Percentiles rank a stretch among this genome's conserved stretches.
These are phyloP conservation scores for Falco berigora DNA, from an alignment of 2,797 vertebrate genomes.

Conservation along the genomic window DNA sequence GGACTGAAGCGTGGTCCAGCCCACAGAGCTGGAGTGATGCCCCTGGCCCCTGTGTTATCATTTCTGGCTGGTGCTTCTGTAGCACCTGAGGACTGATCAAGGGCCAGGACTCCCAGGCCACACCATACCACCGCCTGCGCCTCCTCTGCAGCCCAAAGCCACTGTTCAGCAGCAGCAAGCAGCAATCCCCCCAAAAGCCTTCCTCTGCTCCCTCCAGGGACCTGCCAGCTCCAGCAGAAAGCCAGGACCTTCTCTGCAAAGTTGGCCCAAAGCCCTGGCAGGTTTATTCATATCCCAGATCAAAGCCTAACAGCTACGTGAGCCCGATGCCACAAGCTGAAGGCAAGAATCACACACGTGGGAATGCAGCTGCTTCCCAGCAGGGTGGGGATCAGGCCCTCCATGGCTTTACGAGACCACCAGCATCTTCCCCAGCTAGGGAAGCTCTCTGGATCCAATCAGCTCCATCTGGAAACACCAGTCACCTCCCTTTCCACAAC, in stretches of 20 bases:
- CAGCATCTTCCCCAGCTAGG: not conserved
- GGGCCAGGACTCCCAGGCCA: not conserved
- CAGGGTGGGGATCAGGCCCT: not conserved
- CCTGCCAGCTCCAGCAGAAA: not conserved
- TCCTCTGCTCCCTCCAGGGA: not conserved
- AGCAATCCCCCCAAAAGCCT: not conserved
- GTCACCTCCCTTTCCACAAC: not conserved
- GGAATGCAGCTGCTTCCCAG: not conserved
- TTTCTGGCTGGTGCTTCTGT: not conserved
- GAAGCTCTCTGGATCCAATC: not conserved
- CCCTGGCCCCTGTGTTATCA: not conserved
- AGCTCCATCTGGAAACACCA: not conserved
- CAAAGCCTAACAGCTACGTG: not conserved
- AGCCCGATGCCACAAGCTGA: not conserved
- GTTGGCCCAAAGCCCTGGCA: not conserved
- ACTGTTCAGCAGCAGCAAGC: not conserved
- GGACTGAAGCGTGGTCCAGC: not conserved
- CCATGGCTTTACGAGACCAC: not conserved
- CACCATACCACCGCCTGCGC: not conserved
- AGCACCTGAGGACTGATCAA: not conserved
- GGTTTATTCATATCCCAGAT: not conserved
- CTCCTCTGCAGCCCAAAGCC: not conserved
- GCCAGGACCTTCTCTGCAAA: not conserved
- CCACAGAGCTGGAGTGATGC: fast-evolving
- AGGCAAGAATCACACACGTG: not conserved